These are phyloP conservation scores for Periplaneta americana DNA, from an alignment of 1,140 invertebrate species.

Conservation along the genomic window DNA sequence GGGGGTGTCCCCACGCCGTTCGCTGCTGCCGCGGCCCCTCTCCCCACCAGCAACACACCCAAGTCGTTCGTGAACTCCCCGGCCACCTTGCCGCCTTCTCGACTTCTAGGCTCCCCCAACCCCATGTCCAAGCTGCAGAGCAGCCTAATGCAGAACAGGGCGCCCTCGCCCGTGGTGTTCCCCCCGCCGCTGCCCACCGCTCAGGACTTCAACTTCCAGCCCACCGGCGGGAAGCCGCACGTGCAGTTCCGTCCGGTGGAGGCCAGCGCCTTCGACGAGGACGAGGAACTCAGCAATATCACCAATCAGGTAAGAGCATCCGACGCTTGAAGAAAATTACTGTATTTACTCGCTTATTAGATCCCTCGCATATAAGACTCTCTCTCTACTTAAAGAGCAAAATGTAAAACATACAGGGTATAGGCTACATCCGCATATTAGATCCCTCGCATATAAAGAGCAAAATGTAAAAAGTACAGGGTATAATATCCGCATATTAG, in stretches of 20 bases:
- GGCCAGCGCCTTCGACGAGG: not conserved
- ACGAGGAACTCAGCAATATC: not conserved
- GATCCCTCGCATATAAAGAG: too few relatives aligned
- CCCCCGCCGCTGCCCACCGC: not conserved
- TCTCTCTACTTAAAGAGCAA: too few relatives aligned
- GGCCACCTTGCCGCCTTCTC: not conserved
- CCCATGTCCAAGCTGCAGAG: not conserved
- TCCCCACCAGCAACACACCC: not conserved
- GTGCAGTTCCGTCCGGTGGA: not conserved
- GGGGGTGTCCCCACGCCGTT: not conserved
- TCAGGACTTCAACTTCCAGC: not conserved
- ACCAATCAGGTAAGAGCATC: not conserved
- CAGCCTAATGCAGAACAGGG: too few relatives aligned
- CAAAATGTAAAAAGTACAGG: too few relatives aligned
- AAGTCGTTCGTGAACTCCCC: not conserved
- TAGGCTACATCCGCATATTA: too few relatives aligned
- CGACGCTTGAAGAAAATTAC: too few relatives aligned
- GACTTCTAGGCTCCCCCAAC: not conserved
- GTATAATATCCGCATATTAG: too few relatives aligned
- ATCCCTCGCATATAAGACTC: too few relatives aligned
- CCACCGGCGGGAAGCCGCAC: not conserved
- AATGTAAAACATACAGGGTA: too few relatives aligned
- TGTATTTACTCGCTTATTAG: too few relatives aligned
- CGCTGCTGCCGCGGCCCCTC: not conserved
- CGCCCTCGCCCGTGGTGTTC: not conserved